Base-by-base conservation (phyloP, 2,888 invertebrate genomes). In the Hydriomena furcata region DNA sequence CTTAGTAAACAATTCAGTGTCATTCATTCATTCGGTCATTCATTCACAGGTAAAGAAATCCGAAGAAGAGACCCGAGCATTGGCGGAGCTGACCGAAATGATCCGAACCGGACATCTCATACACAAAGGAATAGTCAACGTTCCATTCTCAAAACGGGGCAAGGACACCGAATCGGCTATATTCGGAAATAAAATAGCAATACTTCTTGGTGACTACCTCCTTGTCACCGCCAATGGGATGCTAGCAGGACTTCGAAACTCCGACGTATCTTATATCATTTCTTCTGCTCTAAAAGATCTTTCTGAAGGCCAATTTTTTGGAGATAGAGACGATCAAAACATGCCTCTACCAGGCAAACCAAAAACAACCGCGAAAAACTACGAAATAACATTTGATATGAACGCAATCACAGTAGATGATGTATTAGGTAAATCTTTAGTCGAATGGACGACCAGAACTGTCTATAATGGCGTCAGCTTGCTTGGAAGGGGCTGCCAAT, bases 131-230 rank as follows among this genome's bases (percentile, higher is more conserved):
- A 85, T 91, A 0, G 82, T 91, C 1, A 90, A 91, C 35, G 87
- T 91, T 0, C 85, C 90, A 0, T 84, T 84, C 12, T 90, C 93
- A 37, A 88, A 91, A 36, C 84, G 93, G 35, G 86, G 91, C 0
- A 91, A 92, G 21, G 92, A 92, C 52, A 91, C 92, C 1, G 93
- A 93, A 55, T 95, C 96, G 36, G 94, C 97, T 82, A 94, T 95
- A 60, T 96, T 95, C 73, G 97, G 97, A 0, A 97, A 97, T 69
- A 97, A 97, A 90, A 95, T 97, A 55, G 96, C 97, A 0, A 92
- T 97, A 1, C 85, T 97, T 0, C 94, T 95, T 52, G 97, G 96
- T 1, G 97, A 97, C 76, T 97, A 96, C 69, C 89, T 97, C 13
- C 82, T 97, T 7, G 95, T 94, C 2, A 96, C 94, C 64, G 96